These are phyloP conservation scores for Salarias fasciatus DNA, from an alignment of 2,797 vertebrate genomes.

Conservation along the genomic window DNA sequence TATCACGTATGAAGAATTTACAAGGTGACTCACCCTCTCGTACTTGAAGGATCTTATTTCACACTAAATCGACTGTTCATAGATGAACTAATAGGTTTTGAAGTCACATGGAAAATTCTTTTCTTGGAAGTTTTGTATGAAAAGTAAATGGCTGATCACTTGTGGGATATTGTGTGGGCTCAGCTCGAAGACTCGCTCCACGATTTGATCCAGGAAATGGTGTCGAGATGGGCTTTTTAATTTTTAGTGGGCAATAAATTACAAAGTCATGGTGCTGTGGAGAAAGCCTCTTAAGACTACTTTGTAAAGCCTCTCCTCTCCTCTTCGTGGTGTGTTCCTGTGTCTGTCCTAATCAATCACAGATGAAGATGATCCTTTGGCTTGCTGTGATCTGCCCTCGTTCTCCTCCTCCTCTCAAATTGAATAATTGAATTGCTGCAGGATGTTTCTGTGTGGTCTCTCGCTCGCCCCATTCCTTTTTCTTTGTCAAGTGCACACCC, in stretches of 20 bases:
- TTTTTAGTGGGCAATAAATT: slow-evolving; percentile 47
- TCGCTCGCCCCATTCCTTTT: slow-evolving; percentile 30
- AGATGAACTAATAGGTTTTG: slow-evolving; percentile 26
- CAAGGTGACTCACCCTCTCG: slow-evolving; percentile 12
- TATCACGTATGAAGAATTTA: slow-evolving; percentile 22
- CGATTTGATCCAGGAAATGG: slow-evolving; percentile 29
- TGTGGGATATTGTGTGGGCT: slow-evolving; percentile 17
- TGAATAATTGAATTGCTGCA: slow-evolving; percentile 72
- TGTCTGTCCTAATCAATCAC: slow-evolving; percentile 70
- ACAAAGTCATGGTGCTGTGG: slow-evolving; percentile 12
- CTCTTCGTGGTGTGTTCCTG: slow-evolving; percentile 17
- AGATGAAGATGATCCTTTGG: slow-evolving; percentile 71
- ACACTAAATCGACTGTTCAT: slow-evolving; percentile 22
- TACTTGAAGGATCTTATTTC: slow-evolving; percentile 20
- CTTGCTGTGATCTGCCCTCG: slow-evolving; percentile 57
- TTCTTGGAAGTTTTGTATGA: slow-evolving; percentile 31
- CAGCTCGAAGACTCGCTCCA: slow-evolving; percentile 12
- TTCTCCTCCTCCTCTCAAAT: slow-evolving; percentile 54
- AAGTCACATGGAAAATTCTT: slow-evolving; percentile 3
- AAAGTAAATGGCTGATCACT: slow-evolving; percentile 22
- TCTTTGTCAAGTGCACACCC: slow-evolving; percentile 49
- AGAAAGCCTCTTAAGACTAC: slow-evolving; percentile 26
- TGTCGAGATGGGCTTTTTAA: slow-evolving; percentile 34
- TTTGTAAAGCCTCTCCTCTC: slow-evolving; percentile 18
- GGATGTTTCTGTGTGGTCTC: slow-evolving; percentile 72